Conservation (phyloP, 2,797 vertebrate species). For the Pangasius sanitwongsei region DNA sequence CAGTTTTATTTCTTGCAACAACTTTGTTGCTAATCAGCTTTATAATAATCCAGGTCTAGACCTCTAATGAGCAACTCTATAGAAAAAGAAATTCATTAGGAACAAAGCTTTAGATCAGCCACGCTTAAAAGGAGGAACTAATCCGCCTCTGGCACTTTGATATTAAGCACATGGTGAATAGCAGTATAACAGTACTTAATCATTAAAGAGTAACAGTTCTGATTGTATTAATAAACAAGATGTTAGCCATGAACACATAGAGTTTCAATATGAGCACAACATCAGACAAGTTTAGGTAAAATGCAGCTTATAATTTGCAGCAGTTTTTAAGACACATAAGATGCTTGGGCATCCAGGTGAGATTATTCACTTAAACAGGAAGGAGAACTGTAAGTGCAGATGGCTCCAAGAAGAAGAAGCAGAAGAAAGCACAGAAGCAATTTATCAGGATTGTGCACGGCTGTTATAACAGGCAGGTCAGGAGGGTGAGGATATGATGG, state of each 20-base stretch:
- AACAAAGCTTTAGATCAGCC: not conserved
- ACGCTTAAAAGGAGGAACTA: not conserved
- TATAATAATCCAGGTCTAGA: not conserved
- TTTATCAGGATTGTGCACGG: not conserved
- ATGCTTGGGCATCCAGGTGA: not conserved
- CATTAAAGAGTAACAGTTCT: not conserved
- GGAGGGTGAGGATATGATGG: not conserved
- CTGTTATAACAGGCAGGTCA: not conserved
- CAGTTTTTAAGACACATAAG: not conserved
- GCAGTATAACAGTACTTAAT: not conserved
- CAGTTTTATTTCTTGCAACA: not conserved
- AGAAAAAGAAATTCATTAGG: not conserved
- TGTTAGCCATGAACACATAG: too few relatives aligned
- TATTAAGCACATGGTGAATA: not conserved
- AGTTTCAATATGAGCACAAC: not conserved
- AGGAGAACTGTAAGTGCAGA: not conserved
- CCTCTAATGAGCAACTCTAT: not conserved
- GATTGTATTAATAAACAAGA: not conserved
- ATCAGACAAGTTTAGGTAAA: not conserved
- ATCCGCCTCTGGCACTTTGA: not conserved
- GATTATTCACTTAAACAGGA: not conserved
- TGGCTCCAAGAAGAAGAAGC: not conserved
- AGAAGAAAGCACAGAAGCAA: not conserved
- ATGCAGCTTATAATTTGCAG: not conserved
- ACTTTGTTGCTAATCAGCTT: not conserved